Percentiles rank a stretch among this genome's conserved stretches.
These are phyloP conservation scores for Yponomeuta plumbellus DNA, from an alignment of 2,888 invertebrate species.

Conservation along the genomic window DNA sequence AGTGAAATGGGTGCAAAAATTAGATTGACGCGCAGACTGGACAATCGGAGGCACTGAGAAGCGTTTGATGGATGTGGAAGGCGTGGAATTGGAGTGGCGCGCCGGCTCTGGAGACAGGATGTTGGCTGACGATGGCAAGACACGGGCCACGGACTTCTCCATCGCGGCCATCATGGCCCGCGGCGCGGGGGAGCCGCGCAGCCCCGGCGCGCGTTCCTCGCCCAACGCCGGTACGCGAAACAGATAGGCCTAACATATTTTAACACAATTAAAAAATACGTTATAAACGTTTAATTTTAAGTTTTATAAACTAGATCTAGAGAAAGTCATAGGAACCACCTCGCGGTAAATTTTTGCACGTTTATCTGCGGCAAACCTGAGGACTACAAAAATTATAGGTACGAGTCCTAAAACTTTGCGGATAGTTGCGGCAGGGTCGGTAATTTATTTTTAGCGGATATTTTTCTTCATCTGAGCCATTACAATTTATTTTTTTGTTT, in stretches of 20 bases:
- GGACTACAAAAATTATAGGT: too few species aligned
- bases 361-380: too few species aligned
- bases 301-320: not conserved
- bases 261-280: not conserved
- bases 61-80: constrained; percentile 72
- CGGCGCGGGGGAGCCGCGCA: constrained; percentile 64
- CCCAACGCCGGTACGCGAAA: constrained; percentile 51
- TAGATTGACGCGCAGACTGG: constrained; percentile 3
- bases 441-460: too few species aligned
- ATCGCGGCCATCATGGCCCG: constrained; percentile 96
- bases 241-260: constrained; percentile 45
- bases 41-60: constrained; percentile 8
- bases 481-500: too few species aligned
- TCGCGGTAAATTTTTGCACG: too few species aligned
- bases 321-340: too few species aligned
- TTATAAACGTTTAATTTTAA: not conserved
- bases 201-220: constrained; percentile 64
- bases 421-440: too few species aligned
- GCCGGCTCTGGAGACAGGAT: constrained; percentile 55
- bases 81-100: constrained; percentile 58
- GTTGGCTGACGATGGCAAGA: constrained; percentile 69
- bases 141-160: constrained; percentile 93
- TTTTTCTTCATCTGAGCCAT: too few species aligned
- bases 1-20: constrained; percentile 12
- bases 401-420: too few species aligned